A percentile compares a stretch with the other conserved stretches of the same genome.
These are phyloP conservation scores for Hydroisotoma schaefferi DNA, from an alignment of 2,888 invertebrate species.

Conservation along the genomic window DNA sequence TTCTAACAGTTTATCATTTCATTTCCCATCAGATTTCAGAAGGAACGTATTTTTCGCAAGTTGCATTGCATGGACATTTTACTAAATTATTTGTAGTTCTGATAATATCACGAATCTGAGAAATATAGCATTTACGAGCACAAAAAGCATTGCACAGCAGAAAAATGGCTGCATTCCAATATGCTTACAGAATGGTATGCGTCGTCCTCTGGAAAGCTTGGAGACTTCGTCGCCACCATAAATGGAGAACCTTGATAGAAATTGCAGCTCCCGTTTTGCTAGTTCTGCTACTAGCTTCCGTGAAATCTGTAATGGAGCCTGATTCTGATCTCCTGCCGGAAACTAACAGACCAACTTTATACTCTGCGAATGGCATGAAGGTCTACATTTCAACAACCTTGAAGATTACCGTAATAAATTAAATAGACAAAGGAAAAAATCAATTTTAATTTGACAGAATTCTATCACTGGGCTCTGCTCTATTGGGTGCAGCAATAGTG, in stretches of 20 bases:
- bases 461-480: conserved; percentile 18
- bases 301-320: conserved; percentile 24
- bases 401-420: background rate
- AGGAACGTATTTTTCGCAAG: too few species aligned
- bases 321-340: conserved; percentile 6
- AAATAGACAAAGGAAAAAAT: too few species aligned
- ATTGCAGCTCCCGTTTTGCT: conserved; percentile 21
- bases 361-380: conserved; percentile 4
- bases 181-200: conserved; percentile 20
- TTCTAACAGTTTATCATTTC: too few species aligned
- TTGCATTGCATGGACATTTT: too few species aligned
- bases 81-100: too few species aligned
- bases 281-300: conserved; percentile 20
- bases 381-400: background rate
- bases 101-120: too few species aligned
- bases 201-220: conserved; percentile 28
- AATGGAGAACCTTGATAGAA: conserved; percentile 19
- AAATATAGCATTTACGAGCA: too few species aligned
- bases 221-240: conserved; percentile 20
- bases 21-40: too few species aligned
- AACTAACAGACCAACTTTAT: background rate
- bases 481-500: conserved; percentile 6
- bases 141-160: background rate
- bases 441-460: background rate
- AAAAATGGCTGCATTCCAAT: conserved; percentile 24